phyloP scores from a whole-genome alignment of 2,113 vertebrate species.

The Elephantulus edwardii region DNA sequence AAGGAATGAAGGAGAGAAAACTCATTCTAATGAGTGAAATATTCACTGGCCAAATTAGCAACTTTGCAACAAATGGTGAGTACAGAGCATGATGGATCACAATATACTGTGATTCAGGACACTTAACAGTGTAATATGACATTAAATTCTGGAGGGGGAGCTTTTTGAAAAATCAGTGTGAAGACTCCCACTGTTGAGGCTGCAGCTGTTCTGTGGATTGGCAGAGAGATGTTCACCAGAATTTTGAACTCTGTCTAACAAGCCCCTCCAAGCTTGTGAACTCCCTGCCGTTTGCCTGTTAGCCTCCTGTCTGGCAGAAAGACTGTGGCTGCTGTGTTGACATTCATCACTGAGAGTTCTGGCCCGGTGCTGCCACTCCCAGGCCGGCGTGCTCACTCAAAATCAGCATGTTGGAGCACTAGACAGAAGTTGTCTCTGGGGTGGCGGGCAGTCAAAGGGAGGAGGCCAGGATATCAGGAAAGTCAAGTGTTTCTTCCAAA shows the following conservation, averaged over 20 bases:
- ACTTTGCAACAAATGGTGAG: conserved; percentile 57
- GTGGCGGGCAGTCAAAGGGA: neutral
- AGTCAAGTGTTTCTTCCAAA: neutral
- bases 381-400: neutral
- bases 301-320: conserved; percentile 78
- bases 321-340: conserved; percentile 70
- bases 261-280: conserved; percentile 73
- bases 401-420: conserved; percentile 15
- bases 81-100: conserved; percentile 61
- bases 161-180: conserved; percentile 67
- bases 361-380: conserved; percentile 63
- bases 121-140: conserved; percentile 69
- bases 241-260: conserved; percentile 74
- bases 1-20: neutral
- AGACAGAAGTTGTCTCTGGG: conserved; percentile 58
- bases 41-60: conserved; percentile 53
- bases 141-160: conserved; percentile 59
- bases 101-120: neutral
- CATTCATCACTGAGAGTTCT: conserved; percentile 72
- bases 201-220: conserved; percentile 69
- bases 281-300: conserved; percentile 78
- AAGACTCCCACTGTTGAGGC: conserved; percentile 47
- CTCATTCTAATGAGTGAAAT: conserved; percentile 23
- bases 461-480: conserved; percentile 18
- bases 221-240: conserved; percentile 72